Conservation (phyloP, 2,888 invertebrate species). For the Aleiodes alternator region DNA sequence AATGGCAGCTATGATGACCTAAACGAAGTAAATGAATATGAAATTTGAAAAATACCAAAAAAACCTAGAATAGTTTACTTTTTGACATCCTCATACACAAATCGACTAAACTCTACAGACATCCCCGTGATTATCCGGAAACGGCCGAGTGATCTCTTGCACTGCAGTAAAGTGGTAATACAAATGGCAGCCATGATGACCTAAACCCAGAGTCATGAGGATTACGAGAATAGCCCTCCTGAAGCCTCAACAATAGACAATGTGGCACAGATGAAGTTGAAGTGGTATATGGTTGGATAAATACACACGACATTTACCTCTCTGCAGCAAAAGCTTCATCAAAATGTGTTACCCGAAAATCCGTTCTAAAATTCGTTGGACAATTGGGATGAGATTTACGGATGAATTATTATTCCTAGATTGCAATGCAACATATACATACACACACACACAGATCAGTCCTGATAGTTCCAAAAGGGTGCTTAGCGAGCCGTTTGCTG, state of each 20-base stretch:
- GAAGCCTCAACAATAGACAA: constrained; percentile 47
- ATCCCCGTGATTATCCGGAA: constrained; percentile 50
- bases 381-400: too few species aligned
- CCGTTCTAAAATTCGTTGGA: too few species aligned
- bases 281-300: too few species aligned
- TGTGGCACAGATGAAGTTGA: constrained; percentile 17
- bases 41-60: too few species aligned
- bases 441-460: not conserved
- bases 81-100: too few species aligned
- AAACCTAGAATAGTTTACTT: too few species aligned
- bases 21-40: too few species aligned
- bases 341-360: constrained; percentile 48
- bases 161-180: constrained; percentile 51
- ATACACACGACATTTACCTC: too few species aligned
- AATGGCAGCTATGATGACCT: too few species aligned
- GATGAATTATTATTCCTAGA: constrained; percentile 2
- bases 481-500: constrained; percentile 60
- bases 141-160: constrained; percentile 50
- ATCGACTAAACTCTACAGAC: constrained; percentile 27
- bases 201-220: constrained; percentile 54
- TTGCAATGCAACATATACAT: not conserved
- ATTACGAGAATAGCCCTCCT: constrained; percentile 65
- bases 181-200: too few species aligned
- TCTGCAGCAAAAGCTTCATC: constrained; percentile 59
- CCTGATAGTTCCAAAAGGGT: constrained; percentile 35